phyloP scores from a whole-genome alignment of 2,888 invertebrate species.

The Hirtodrosophila alboralis region DNA sequence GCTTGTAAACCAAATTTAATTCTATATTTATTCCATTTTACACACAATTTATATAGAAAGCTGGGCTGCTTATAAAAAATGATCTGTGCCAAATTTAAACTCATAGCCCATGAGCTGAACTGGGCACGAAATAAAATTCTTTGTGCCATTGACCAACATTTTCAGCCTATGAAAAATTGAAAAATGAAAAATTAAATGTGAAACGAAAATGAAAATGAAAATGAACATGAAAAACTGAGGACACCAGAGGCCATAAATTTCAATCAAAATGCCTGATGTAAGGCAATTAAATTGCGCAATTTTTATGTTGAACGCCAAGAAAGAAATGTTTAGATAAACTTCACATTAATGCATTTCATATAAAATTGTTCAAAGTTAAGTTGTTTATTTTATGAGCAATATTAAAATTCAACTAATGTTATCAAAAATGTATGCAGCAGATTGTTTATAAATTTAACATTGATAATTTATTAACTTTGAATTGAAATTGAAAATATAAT shows the following conservation, averaged over 20 bases:
- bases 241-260: constrained; percentile 70
- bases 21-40: constrained; percentile 12
- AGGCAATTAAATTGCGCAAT: constrained; percentile 76
- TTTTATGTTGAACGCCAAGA: constrained; percentile 31
- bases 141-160: constrained; percentile 72
- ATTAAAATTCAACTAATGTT: neutral
- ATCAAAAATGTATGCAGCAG: no score
- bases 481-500: no score
- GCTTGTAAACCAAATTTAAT: constrained; percentile 11
- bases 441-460: no score
- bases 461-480: no score
- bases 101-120: constrained; percentile 31
- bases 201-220: constrained; percentile 23
- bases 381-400: constrained; percentile 9
- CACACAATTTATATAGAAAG: constrained; percentile 4
- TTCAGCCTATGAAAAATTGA: constrained; percentile 38
- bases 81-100: constrained; percentile 48
- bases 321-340: constrained; percentile 25
- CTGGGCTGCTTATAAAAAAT: constrained; percentile 21
- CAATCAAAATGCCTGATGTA: constrained; percentile 67
- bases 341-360: constrained; percentile 9
- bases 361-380: constrained; percentile 20
- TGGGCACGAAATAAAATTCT: constrained; percentile 28
- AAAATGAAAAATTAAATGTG: constrained; percentile 42
- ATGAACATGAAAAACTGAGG: constrained; percentile 55